A percentile compares a stretch with the other conserved stretches of the same genome.
phyloP scores from a whole-genome alignment of 2,113 vertebrate species.

The Heterotilapia buettikoferi region DNA sequence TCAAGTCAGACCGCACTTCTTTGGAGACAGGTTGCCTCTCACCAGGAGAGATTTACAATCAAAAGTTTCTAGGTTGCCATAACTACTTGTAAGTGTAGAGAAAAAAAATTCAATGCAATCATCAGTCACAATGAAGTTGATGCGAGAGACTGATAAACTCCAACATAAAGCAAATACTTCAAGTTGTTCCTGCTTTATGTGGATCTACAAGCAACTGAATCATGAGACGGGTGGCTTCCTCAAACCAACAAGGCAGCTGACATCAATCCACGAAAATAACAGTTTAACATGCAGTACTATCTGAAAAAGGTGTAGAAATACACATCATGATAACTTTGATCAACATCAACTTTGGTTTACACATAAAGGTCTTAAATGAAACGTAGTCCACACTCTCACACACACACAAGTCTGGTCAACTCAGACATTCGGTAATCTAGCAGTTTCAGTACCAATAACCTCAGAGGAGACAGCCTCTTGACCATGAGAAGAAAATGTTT shows the following conservation, averaged over 20 bases:
- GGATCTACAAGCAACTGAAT: background rate
- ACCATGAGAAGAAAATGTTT: background rate
- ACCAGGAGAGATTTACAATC: background rate
- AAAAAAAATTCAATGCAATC: background rate
- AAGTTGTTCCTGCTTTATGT: background rate
- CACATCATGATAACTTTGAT: background rate
- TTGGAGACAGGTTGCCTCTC: background rate
- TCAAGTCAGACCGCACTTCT: background rate
- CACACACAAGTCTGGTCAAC: background rate
- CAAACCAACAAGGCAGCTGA: background rate
- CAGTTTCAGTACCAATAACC: background rate
- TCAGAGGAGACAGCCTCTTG: background rate
- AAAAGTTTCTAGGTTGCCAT: background rate
- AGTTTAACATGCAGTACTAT: background rate
- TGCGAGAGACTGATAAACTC: fast-evolving
- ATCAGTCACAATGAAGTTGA: background rate
- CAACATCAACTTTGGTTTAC: background rate
- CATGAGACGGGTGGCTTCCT: background rate
- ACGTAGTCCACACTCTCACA: background rate
- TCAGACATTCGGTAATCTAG: background rate
- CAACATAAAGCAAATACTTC: background rate
- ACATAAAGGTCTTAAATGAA: background rate
- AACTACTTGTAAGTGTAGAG: background rate
- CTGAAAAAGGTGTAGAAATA: background rate
- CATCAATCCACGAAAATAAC: background rate